Conservation (phyloP, 2,888 invertebrate species). For the Sarcophaga subvicina region DNA sequence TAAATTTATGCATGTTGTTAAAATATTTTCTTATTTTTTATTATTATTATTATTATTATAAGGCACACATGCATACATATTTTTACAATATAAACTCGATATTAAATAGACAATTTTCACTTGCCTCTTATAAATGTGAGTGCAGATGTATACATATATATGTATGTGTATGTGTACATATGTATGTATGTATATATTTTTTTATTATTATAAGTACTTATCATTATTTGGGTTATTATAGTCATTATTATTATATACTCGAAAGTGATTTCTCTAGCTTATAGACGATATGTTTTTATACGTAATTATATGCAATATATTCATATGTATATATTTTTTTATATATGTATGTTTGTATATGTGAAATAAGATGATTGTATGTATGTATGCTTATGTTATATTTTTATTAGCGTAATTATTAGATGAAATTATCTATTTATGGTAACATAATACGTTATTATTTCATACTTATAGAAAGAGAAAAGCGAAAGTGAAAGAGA, state of each 20-base stretch:
- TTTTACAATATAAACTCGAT: background rate
- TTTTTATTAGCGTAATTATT: conserved; percentile 36
- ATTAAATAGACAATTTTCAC: too few relatives aligned
- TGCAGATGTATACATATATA: background rate
- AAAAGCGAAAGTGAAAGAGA: too few relatives aligned
- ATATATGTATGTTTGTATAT: background rate
- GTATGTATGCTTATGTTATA: conserved; percentile 46
- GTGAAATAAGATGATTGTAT: conserved; percentile 4
- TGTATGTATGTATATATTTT: background rate
- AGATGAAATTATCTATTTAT: conserved; percentile 36
- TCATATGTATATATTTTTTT: background rate
- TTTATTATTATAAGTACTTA: conserved; percentile 62
- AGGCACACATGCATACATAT: background rate
- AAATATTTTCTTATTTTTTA: conserved; percentile 38
- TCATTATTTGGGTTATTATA: conserved; percentile 68
- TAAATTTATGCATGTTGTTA: conserved; percentile 63
- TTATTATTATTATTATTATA: too few relatives aligned
- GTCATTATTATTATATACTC: conserved; percentile 64
- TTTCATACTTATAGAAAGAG: background rate
- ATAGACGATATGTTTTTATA: conserved; percentile 67
- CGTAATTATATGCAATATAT: too few relatives aligned
- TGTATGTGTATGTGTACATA: background rate
- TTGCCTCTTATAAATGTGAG: too few relatives aligned
- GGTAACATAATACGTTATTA: conserved; percentile 36
- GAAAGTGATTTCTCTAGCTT: conserved; percentile 71